Evolutionary conservation across 2,113 vertebrate genomes (phyloP).

Genomic region (Nicator chloris): DNA sequence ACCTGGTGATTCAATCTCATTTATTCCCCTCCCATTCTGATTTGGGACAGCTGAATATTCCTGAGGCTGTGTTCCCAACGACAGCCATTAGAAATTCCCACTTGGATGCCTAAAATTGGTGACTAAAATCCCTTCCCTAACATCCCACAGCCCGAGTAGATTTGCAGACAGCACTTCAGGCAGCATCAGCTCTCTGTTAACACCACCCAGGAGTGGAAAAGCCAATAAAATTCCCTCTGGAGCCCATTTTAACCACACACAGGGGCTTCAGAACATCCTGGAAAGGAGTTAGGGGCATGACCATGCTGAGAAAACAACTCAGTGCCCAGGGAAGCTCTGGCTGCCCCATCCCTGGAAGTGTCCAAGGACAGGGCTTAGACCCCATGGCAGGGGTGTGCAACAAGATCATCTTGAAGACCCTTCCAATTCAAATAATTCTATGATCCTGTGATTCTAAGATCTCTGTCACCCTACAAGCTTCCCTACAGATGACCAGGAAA

Average conservation of each 20-base stretch:
- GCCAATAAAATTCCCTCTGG: background rate
- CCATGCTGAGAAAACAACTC: background rate
- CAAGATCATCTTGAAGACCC: accelerated
- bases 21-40: background rate
- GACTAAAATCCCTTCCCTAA: background rate
- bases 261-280: background rate
- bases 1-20: background rate
- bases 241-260: background rate
- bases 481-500: background rate
- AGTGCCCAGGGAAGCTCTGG: background rate
- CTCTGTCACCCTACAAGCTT: background rate
- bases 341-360: background rate
- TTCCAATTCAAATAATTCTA: background rate
- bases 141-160: background rate
- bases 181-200: background rate
- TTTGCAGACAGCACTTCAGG: background rate
- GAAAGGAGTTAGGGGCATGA: background rate
- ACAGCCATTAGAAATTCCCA: background rate
- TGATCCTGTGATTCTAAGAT: background rate
- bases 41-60: background rate
- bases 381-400: background rate
- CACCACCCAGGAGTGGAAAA: background rate
- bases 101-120: accelerated
- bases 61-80: background rate
- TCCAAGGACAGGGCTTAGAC: background rate